Conservation (phyloP, 1,140 invertebrate species). For the Pseudachorutes palmiensis region DNA sequence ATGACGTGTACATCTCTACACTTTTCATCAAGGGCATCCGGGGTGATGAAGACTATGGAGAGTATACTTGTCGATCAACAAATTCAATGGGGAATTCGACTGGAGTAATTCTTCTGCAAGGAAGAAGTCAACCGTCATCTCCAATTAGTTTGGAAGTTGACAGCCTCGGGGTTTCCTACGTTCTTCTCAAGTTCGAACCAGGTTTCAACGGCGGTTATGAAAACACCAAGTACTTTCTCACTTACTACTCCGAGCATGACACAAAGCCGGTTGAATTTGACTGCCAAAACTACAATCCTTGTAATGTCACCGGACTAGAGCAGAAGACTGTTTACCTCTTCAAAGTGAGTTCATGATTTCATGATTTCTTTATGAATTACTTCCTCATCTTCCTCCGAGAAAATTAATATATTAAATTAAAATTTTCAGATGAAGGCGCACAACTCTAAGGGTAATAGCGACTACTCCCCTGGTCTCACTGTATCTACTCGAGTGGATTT, state of each 20-base stretch:
- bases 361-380: constrained; percentile 4
- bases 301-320: constrained; percentile 71
- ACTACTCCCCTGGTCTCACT: constrained; percentile 70
- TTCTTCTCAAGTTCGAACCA: constrained; percentile 70
- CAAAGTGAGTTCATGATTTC: constrained; percentile 48
- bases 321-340: constrained; percentile 75
- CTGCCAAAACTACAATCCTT: constrained; percentile 73
- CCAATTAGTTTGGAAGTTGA: constrained; percentile 61
- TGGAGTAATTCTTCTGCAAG: constrained; percentile 65
- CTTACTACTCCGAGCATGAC: constrained; percentile 38
- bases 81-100: constrained; percentile 62
- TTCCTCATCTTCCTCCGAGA: not conserved
- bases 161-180: constrained; percentile 63
- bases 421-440: constrained; percentile 64
- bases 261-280: constrained; percentile 55
- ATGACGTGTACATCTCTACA: constrained; percentile 75
- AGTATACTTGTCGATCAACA: constrained; percentile 74
- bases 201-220: constrained; percentile 67
- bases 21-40: constrained; percentile 66
- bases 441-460: constrained; percentile 73
- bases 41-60: constrained; percentile 68
- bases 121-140: constrained; percentile 73
- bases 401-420: not conserved
- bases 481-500: constrained; percentile 71
- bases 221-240: constrained; percentile 32